phyloP scores from a whole-genome alignment of 2,888 invertebrate species.

The Antheraea assamensis region DNA sequence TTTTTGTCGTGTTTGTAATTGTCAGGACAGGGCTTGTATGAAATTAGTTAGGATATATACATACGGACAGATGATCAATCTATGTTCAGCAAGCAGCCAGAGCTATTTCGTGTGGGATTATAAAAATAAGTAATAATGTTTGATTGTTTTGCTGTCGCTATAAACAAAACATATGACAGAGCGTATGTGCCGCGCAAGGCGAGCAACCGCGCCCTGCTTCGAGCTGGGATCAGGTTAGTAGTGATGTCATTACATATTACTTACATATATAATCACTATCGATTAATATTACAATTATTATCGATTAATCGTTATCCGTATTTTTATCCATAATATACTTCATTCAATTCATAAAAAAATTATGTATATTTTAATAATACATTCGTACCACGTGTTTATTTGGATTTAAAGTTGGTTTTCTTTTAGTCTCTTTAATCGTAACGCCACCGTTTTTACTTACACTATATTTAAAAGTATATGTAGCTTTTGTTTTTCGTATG shows the following conservation, averaged over 20 bases:
- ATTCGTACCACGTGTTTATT: too few relatives aligned
- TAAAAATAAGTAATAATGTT: conserved; percentile 1
- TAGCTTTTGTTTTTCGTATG: too few relatives aligned
- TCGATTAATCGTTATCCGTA: background rate
- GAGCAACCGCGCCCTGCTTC: conserved; percentile 55
- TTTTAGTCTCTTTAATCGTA: too few relatives aligned
- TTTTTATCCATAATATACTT: background rate
- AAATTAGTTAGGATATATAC: too few relatives aligned
- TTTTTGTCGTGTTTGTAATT: too few relatives aligned
- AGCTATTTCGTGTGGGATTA: background rate
- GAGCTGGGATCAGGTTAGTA: conserved; percentile 36
- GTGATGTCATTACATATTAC: conserved; percentile 30
- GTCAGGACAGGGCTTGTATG: too few relatives aligned
- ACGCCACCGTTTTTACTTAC: too few relatives aligned
- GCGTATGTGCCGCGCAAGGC: conserved; percentile 52
- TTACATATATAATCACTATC: conserved; percentile 19
- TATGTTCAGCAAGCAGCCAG: background rate
- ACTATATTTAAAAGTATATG: too few relatives aligned
- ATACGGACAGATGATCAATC: background rate
- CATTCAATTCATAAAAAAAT: too few relatives aligned
- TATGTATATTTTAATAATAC: too few relatives aligned
- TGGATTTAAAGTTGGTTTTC: too few relatives aligned
- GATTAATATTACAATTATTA: conserved; percentile 9
- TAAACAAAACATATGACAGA: conserved; percentile 36
- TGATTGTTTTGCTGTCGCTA: conserved; percentile 37